Conservation (phyloP, 2,113 vertebrate species). For the Corythornis madagascariensis region DNA sequence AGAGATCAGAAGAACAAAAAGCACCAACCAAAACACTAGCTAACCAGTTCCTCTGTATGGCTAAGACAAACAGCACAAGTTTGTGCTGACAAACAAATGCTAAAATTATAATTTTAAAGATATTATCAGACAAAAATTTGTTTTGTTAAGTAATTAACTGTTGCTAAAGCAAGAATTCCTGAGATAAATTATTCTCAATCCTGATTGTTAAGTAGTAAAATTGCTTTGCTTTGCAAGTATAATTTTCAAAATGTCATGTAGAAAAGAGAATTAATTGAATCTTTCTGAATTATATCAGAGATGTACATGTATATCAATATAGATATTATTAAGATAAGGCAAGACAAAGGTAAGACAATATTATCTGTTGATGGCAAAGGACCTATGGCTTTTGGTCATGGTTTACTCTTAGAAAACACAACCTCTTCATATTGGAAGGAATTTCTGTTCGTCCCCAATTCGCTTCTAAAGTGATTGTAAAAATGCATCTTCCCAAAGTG, state of each 20-base stretch:
- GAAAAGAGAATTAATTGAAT: neutral
- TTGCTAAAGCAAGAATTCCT: neutral
- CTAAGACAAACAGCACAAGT: neutral
- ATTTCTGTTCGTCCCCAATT: neutral
- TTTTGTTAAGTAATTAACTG: neutral
- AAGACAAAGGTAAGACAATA: neutral
- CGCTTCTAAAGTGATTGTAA: neutral
- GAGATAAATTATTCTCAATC: neutral
- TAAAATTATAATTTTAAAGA: neutral
- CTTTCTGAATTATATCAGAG: neutral
- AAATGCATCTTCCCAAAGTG: neutral
- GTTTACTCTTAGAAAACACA: neutral
- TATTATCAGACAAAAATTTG: no score
- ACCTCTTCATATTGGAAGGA: neutral
- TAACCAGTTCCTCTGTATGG: neutral
- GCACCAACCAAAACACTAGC: neutral
- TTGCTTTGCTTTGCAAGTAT: neutral
- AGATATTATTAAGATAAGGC: neutral
- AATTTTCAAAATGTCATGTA: neutral
- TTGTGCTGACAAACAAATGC: no score
- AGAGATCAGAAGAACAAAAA: neutral
- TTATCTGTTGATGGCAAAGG: neutral
- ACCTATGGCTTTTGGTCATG: neutral
- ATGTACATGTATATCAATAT: no score
- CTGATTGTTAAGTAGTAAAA: neutral